Percentiles rank a stretch among this genome's conserved stretches.
Evolutionary conservation across 2,888 invertebrate genomes (phyloP).

Genomic region (Hoplodrina ambigua): DNA sequence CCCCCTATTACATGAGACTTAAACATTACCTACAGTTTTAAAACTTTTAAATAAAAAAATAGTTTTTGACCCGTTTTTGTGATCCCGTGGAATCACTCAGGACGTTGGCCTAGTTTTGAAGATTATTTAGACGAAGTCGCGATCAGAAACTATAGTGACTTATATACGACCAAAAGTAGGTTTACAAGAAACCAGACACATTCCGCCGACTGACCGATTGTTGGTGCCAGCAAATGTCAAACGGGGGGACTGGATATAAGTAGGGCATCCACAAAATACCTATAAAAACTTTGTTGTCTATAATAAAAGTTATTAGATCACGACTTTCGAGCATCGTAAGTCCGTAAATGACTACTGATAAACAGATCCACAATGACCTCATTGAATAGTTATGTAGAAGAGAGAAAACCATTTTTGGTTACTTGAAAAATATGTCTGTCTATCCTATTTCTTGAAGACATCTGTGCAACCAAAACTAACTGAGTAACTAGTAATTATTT

Average conservation of each 20-base stretch:
- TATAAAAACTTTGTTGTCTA: constrained; percentile 24
- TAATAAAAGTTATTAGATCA: constrained; percentile 7
- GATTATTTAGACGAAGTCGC: no score
- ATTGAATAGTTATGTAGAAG: neutral
- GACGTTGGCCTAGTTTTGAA: no score
- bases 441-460: neutral
- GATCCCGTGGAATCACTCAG: no score
- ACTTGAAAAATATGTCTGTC: neutral
- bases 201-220: constrained; percentile 14
- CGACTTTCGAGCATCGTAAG: neutral
- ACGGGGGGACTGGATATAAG: constrained; percentile 27
- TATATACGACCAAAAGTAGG: neutral
- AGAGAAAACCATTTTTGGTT: neutral
- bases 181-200: neutral
- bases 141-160: neutral
- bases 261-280: constrained; percentile 33
- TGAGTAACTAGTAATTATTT: no score
- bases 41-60: no score
- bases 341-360: neutral
- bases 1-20: no score
- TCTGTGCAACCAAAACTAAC: neutral
- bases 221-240: constrained; percentile 42
- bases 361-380: neutral
- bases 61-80: no score
- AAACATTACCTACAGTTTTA: no score